A percentile compares a stretch with the other conserved stretches of the same genome.
Conservation (phyloP, 2,797 vertebrate genomes). For the Oceanodroma leucorhoa region DNA sequence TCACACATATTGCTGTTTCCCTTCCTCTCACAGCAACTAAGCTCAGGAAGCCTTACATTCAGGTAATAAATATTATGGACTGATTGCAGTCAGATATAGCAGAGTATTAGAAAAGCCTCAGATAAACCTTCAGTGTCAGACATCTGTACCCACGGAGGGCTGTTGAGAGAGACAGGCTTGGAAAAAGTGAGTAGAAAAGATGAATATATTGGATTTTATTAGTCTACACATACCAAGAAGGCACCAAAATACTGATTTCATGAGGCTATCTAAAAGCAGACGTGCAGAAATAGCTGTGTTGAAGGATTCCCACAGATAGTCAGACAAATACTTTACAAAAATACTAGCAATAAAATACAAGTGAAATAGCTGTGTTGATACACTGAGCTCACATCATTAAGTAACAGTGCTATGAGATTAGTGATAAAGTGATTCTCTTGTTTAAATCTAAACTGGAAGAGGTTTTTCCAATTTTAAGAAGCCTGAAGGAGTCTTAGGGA, state of each 20-base stretch:
- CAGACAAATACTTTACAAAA: conserved; percentile 44
- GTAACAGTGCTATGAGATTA: background rate
- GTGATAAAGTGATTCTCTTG: conserved; percentile 11
- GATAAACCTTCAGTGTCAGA: background rate
- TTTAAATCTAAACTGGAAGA: conserved; percentile 13
- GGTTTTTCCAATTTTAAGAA: background rate
- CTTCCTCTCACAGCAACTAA: background rate
- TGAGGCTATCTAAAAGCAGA: background rate
- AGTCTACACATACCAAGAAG: background rate
- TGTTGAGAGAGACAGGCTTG: background rate
- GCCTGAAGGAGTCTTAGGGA: background rate
- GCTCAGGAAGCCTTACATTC: background rate
- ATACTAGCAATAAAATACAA: conserved; percentile 22
- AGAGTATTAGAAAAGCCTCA: background rate
- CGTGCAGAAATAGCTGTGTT: background rate
- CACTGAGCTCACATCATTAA: background rate
- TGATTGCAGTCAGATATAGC: background rate
- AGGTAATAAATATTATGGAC: background rate
- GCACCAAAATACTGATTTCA: background rate
- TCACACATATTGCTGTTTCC: background rate
- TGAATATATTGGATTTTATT: background rate
- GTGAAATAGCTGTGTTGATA: background rate
- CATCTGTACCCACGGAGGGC: background rate
- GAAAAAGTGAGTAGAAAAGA: background rate
- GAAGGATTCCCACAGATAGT: conserved; percentile 33